Base-by-base conservation (phyloP, 2,797 vertebrate genomes). In the Astyanax mexicanus region DNA sequence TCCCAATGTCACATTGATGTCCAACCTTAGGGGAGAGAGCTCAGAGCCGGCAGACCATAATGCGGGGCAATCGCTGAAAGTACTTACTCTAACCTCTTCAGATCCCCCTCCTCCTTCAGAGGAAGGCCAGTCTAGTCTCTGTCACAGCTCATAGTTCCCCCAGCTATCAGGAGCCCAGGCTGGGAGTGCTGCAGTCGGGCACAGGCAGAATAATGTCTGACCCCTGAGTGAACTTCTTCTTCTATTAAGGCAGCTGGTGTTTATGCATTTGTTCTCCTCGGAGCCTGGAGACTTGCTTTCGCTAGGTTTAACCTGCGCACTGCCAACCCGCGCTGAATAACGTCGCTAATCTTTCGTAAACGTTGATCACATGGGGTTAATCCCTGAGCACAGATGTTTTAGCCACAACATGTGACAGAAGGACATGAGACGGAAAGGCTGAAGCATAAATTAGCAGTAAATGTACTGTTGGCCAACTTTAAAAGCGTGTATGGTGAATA, bases 151-250 rank as follows among this genome's bases (percentile, higher is more conserved):
- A 40, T 62, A 62, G n/a, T 38, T 62, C 58, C 35, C 40, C 35
- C 3, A 40, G 58, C 32, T 21, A 40, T 40, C 37, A 62, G 35
- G n/a, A 40, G n/a, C 19, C 17, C 8, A 4, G 37, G n/a, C n/a
- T 61, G 35, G 4, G 60, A 74, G 47, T 27, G 55, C 51, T 17
- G 82, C 83, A 87, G 81, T 51, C 32, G 68, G 45, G 51, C 45
- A 37, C 49, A 15, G 13, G n/a, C 11, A 42, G 23, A 70, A 37
- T 57, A 70, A 70, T 29, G 21, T 25, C 68, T 57, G 68, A 57
- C 68, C 51, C 51, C 35, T 40, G 3, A 15, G 19, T 69, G 51
- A 69, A 69, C 61, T 68, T 37, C 19, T 68, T 37, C 19, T 44
- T 29, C 23, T 67, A 37, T 32, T 35, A 49, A 32, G 45, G 17